Percentiles rank a stretch among this genome's conserved stretches.
These are phyloP conservation scores for Brachionus calyciflorus DNA, from an alignment of 1,140 invertebrate genomes.

Conservation along the genomic window DNA sequence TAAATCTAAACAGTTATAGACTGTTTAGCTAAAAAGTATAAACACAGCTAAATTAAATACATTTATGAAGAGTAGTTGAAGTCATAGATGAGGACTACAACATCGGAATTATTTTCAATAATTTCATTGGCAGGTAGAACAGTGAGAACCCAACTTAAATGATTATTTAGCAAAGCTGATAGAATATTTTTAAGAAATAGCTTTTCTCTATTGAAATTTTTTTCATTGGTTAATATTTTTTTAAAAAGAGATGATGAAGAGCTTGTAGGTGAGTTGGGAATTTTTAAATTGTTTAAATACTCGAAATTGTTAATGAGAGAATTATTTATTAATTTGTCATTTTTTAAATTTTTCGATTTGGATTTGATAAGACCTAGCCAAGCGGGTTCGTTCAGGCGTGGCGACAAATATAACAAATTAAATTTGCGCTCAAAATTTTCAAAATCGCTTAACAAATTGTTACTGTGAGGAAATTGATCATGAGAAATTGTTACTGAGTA, in stretches of 20 bases:
- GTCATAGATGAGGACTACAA: too few species aligned
- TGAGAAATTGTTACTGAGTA: too few species aligned
- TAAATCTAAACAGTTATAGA: too few species aligned
- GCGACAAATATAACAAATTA: conserved; percentile 12
- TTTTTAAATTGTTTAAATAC: not conserved
- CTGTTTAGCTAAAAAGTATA: too few species aligned
- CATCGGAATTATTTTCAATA: not conserved
- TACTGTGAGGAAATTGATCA: too few species aligned
- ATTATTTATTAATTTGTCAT: not conserved
- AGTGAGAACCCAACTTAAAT: conserved; percentile 37
- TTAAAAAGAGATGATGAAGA: not conserved
- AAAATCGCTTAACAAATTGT: not conserved
- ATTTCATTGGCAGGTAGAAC: conserved; percentile 1
- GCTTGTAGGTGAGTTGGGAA: not conserved
- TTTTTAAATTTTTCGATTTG: not conserved
- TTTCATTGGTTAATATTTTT: not conserved
- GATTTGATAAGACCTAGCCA: conserved; percentile 17
- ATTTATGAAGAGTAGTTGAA: too few species aligned
- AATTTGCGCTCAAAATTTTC: conserved; percentile 2
- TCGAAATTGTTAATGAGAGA: not conserved
- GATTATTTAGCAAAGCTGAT: not conserved
- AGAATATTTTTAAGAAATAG: conserved; percentile 4
- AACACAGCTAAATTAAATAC: too few species aligned
- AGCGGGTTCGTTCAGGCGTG: not conserved
- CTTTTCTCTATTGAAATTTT: not conserved